Percentiles rank a stretch among this genome's conserved stretches.
Evolutionary conservation across 2,113 vertebrate species (phyloP).

Genomic region (Phrynosoma blainvillii): DNA sequence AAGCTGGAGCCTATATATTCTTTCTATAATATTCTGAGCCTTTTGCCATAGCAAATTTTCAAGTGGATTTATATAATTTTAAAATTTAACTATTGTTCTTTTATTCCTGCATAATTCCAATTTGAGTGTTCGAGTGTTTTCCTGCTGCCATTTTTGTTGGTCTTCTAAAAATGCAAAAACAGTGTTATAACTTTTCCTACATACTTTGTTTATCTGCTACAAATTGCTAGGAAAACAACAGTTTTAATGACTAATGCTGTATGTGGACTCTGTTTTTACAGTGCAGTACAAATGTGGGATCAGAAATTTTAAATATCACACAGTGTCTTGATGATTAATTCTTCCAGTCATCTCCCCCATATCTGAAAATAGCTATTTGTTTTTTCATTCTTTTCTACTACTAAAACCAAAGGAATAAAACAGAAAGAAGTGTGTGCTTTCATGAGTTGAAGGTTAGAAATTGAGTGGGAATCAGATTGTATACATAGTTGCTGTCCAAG

Average conservation of each 20-base stretch:
- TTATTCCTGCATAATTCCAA: neutral
- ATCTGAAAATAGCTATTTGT: conserved; percentile 1
- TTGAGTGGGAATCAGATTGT: neutral
- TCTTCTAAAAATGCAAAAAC: neutral
- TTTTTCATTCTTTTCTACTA: neutral
- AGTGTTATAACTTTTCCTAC: neutral
- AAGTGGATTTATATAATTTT: neutral
- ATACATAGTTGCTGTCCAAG: neutral
- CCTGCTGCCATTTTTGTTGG: too few species aligned
- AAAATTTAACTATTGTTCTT: neutral
- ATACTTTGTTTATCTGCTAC: neutral
- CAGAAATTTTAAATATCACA: neutral
- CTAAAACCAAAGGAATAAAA: neutral
- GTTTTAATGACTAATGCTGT: neutral
- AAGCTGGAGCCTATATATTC: neutral
- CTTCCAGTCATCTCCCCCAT: neutral
- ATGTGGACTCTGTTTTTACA: neutral
- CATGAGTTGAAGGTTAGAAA: neutral
- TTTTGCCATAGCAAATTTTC: neutral
- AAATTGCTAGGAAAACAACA: neutral
- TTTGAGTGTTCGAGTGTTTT: neutral
- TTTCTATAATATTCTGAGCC: neutral
- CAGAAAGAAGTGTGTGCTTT: too few species aligned
- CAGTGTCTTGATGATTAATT: neutral
- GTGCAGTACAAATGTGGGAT: neutral